Evolutionary conservation across 2,888 invertebrate genomes (phyloP).

Genomic region (Caenorhabditis angaria): DNA sequence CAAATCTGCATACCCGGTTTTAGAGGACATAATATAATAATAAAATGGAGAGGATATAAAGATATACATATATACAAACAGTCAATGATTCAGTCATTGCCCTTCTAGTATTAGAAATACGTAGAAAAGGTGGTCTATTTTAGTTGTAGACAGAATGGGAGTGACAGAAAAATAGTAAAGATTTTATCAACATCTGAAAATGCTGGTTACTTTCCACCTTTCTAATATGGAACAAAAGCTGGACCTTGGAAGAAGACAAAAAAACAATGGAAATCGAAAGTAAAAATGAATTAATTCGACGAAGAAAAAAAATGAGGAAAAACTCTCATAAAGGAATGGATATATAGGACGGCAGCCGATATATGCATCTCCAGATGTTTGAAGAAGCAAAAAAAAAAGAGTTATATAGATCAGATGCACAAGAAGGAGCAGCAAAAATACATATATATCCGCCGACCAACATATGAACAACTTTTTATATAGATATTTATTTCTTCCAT

Average conservation of each 20-base stretch:
- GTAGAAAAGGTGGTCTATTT: background rate
- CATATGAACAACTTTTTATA: slow-evolving; percentile 4
- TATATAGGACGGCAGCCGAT: background rate
- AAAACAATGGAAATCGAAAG: no score
- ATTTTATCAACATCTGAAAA: background rate
- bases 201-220: slow-evolving; percentile 4
- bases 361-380: slow-evolving; percentile 4
- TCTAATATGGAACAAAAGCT: background rate
- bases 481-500: slow-evolving; percentile 4
- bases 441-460: slow-evolving; percentile 4
- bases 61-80: background rate
- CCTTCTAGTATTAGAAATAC: no score
- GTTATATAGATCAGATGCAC: background rate
- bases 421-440: background rate
- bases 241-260: background rate
- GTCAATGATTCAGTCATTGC: background rate
- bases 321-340: background rate
- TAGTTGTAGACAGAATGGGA: background rate
- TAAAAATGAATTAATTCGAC: background rate
- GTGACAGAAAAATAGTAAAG: no score
- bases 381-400: no score
- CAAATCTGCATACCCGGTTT: slow-evolving; percentile 1
- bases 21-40: background rate
- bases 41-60: background rate
- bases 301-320: background rate